phyloP scores from a whole-genome alignment of 2,888 invertebrate species.

The Mongoloraphidia duomilia region DNA sequence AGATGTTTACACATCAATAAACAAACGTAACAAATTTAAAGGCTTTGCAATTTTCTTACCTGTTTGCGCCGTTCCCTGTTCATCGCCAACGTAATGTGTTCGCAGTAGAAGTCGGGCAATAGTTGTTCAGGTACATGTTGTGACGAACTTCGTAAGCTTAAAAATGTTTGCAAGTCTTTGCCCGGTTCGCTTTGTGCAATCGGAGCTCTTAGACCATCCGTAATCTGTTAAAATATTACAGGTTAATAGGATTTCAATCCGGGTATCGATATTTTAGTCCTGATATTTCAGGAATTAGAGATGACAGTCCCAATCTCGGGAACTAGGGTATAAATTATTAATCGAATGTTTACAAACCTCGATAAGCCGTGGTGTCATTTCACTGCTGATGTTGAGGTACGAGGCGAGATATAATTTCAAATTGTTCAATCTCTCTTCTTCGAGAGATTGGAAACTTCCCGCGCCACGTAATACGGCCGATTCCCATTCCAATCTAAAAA shows the following conservation, averaged over 20 bases:
- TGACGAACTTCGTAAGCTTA: conserved; percentile 52
- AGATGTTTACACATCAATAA: too few species aligned
- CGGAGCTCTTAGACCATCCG: conserved; percentile 52
- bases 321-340: neutral
- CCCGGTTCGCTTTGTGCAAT: conserved; percentile 57
- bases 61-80: conserved; percentile 79
- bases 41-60: conserved; percentile 25
- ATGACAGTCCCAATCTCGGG: too few species aligned
- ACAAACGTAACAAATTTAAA: too few species aligned
- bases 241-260: neutral
- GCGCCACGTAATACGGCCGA: conserved; percentile 76
- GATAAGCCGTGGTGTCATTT: conserved; percentile 65
- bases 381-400: conserved; percentile 47
- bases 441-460: conserved; percentile 72
- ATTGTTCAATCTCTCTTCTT: conserved; percentile 75
- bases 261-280: too few species aligned
- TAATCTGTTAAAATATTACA: conserved; percentile 37
- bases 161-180: conserved; percentile 46
- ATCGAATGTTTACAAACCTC: conserved; percentile 36
- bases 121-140: conserved; percentile 58
- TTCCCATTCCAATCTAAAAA: conserved; percentile 73
- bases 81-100: conserved; percentile 87
- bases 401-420: conserved; percentile 56
- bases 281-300: too few species aligned
- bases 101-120: conserved; percentile 88